Conservation (phyloP, 2,113 vertebrate species). For the Mesocricetus auratus region DNA sequence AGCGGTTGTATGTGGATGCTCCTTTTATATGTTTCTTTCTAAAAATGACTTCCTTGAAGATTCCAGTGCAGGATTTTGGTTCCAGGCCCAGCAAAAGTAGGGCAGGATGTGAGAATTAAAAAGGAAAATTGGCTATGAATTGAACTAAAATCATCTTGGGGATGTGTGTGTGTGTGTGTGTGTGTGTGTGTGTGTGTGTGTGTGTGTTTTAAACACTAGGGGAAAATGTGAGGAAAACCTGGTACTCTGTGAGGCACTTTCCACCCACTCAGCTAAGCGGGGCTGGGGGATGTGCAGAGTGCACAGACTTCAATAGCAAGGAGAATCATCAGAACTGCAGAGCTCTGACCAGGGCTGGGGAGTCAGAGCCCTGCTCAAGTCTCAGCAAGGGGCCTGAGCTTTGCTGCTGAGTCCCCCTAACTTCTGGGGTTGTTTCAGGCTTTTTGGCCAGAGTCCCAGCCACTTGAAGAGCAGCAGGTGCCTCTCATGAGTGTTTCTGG, state of each 20-base stretch:
- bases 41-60: slow-evolving; percentile 70
- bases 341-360: neutral
- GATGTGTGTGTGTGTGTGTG: neutral
- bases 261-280: neutral
- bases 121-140: slow-evolving; percentile 53
- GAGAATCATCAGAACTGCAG: fast-evolving
- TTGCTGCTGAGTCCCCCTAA: neutral
- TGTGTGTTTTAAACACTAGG: neutral
- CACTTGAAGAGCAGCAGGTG: neutral
- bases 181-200: neutral
- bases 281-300: neutral
- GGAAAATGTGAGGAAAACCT: slow-evolving; percentile 1
- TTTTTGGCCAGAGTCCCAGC: neutral
- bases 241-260: neutral
- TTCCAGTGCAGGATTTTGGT: slow-evolving; percentile 63
- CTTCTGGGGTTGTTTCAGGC: neutral
- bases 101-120: slow-evolving; percentile 65
- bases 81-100: slow-evolving; percentile 65
- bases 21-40: slow-evolving; percentile 74
- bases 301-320: neutral
- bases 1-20: slow-evolving; percentile 23
- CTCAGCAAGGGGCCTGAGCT: no score
- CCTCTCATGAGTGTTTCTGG: neutral
- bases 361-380: neutral
- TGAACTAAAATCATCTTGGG: slow-evolving; percentile 42